These are phyloP conservation scores for Porites evermanni DNA, from an alignment of 92 coral and sea anemone genomes.

Conservation along the genomic window DNA sequence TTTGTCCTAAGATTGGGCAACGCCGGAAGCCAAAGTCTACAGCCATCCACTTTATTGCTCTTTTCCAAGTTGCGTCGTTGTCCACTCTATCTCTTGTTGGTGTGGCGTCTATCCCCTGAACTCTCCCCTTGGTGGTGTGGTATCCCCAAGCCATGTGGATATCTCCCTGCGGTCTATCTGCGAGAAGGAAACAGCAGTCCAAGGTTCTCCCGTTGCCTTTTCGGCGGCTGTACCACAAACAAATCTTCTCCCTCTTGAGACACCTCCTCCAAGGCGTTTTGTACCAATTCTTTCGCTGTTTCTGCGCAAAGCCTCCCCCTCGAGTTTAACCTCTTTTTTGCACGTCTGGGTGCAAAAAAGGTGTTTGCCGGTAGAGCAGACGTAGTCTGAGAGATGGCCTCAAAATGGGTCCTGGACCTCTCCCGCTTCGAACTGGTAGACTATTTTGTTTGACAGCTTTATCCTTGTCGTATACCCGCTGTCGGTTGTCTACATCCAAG, in stretches of 20 bases:
- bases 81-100: background rate
- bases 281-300: background rate
- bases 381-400: conserved; percentile 42
- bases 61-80: background rate
- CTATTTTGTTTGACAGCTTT: conserved; percentile 52
- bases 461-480: conserved; percentile 15
- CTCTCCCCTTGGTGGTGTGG: conserved; percentile 27
- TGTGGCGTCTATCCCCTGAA: conserved; percentile 1
- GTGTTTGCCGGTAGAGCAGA: conserved; percentile 43
- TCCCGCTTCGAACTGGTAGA: conserved; percentile 52
- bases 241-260: too few relatives aligned
- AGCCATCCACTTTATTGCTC: conserved; percentile 13
- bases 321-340: conserved; percentile 45
- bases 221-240: conserved; percentile 39
- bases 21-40: conserved; percentile 28
- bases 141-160: conserved; percentile 37
- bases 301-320: conserved; percentile 19
- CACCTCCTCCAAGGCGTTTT: too few relatives aligned
- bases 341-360: conserved; percentile 47
- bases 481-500: conserved; percentile 15
- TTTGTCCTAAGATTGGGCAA: conserved; percentile 42
- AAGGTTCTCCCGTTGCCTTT: conserved; percentile 42
- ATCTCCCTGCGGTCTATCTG: conserved; percentile 4
- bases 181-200: conserved; percentile 41
- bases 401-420: conserved; percentile 33